Evolutionary conservation across 2,888 invertebrate species (phyloP), one percentile per base, ranked within the genome.

Genomic region (Homarus gammarus): DNA sequence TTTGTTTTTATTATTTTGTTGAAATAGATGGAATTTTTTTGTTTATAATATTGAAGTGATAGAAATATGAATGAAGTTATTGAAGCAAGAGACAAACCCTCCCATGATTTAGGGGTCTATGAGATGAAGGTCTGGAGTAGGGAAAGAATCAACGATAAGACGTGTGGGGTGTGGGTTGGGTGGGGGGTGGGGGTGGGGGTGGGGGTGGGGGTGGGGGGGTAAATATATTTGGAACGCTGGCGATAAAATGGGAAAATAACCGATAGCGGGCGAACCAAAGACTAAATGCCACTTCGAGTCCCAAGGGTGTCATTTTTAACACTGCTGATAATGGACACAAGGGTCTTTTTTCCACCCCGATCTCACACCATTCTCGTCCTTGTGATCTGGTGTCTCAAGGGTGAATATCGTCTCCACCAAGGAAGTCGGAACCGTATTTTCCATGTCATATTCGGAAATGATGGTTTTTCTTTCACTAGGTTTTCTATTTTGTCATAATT

Each of bases 251-350:
- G 78, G 87, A 90, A 81, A 87, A 90, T 90, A 83, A 72, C 40
- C 83, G 87, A 75, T 87, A 87, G 85, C 82, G 83, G 83, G 64
- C 38, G 87, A 86, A 79, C 82, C 81, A 90, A 87, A 81, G 83
- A 87, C 88, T 88, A 91, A 91, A 91, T 91, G 91, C 91, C 91
- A 79, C 91, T 88, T 82, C 85, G 73, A 84, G 61, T 91, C 91
- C 90, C 91, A 89, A 89, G 91, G 77, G 91, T 86, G 91, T 91
- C 91, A 91, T 91, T 91, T 91, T 91, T 91, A 91, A 91, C 91
- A 91, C 82, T 82, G 77, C 91, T 89, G 91, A 91, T 91, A 91
- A 89, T 91, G 89, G 91, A 68, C 85, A 85, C 85, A 78, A 85
- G 77, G 68, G 85, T 85, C 85, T 85, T 85, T 85, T 85, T 68